Percentiles rank a stretch among this genome's conserved stretches.
phyloP scores from a whole-genome alignment of 2,888 invertebrate genomes.

The Trachelus tabidus region DNA sequence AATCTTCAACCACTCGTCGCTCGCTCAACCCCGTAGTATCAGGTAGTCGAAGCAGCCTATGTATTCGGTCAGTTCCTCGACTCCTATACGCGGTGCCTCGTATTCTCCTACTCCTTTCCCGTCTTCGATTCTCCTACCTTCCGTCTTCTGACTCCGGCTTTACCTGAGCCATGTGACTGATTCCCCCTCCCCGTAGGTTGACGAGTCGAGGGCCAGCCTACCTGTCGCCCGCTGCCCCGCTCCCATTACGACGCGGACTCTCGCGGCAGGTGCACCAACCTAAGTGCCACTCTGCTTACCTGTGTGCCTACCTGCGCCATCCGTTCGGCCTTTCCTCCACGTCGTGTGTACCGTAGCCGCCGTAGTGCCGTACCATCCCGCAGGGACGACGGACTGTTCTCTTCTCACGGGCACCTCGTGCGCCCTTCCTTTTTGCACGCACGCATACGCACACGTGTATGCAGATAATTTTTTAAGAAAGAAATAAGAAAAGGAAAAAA shows the following conservation, averaged over 20 bases:
- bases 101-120: conserved; percentile 16
- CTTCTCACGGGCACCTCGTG: background rate
- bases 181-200: conserved; percentile 62
- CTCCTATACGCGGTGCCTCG: background rate
- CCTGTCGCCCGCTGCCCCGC: conserved; percentile 65
- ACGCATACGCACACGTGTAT: background rate
- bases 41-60: background rate
- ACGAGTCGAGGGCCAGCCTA: conserved; percentile 63
- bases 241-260: conserved; percentile 66
- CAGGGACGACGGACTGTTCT: conserved; percentile 15
- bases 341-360: conserved; percentile 12
- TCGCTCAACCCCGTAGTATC: background rate
- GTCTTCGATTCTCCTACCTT: conserved; percentile 8
- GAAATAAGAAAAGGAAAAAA: background rate
- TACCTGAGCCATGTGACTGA: conserved; percentile 64
- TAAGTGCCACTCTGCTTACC: conserved; percentile 52
- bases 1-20: background rate
- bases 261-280: conserved; percentile 66
- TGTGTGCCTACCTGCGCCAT: conserved; percentile 45
- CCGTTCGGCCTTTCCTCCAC: conserved; percentile 9
- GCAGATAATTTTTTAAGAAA: background rate
- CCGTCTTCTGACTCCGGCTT: conserved; percentile 31
- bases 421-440: background rate
- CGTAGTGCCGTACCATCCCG: conserved; percentile 48
- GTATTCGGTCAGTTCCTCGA: background rate